Base-by-base conservation (phyloP, 1,140 invertebrate species). In the Tetragonula clypearis region DNA sequence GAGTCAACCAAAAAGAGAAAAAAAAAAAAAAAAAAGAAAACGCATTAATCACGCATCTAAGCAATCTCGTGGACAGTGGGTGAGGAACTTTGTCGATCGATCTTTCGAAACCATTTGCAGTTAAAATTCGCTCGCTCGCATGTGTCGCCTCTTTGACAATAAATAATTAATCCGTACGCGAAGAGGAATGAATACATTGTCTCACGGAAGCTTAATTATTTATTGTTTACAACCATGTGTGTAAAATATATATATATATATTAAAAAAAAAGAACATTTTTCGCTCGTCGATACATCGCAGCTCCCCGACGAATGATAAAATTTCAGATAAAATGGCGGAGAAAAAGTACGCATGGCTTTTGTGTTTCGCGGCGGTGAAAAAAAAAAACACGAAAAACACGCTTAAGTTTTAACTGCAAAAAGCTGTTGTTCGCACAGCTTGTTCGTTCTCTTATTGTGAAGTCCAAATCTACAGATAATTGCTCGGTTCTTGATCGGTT, bases 401-500 rank as follows among this genome's bases (percentile, higher is more conserved):
- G 26, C 1, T 78, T 58, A 83, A 12, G 35, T 58, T 21, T 19
- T 19, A 35, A 56, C 56, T 79, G 77, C 76, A 73, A 79, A 73
- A 41, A 58, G 53, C 30, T 30, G 30, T 30, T 30, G 30, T 66
- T 62, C 78, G 26, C 58, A 65, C 53, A 56, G 35, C 26, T 49
- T 30, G 58, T 85, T 85, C 53, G 55, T 58, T 49, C 87, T 92
- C 87, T 92, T 89, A 87, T 91, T 89, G 86, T 84, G 79, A 87
- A 91, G 87, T 87, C 88, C 84, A 88, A 87, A 30, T 90, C 91
- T 91, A 87, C 91, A 92, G 91, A 92, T 92, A 92, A 92, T 92
- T 90, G 86, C 76, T 79, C 68, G 55, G 23, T 86, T 86, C 78
- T 49, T 55, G 56, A 49, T 21, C 30, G 35, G 35, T 26, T n/a